Percentiles rank a stretch among this genome's conserved stretches.
Evolutionary conservation across 1,140 invertebrate genomes (phyloP).

Genomic region (Rhynchophorus ferrugineus): DNA sequence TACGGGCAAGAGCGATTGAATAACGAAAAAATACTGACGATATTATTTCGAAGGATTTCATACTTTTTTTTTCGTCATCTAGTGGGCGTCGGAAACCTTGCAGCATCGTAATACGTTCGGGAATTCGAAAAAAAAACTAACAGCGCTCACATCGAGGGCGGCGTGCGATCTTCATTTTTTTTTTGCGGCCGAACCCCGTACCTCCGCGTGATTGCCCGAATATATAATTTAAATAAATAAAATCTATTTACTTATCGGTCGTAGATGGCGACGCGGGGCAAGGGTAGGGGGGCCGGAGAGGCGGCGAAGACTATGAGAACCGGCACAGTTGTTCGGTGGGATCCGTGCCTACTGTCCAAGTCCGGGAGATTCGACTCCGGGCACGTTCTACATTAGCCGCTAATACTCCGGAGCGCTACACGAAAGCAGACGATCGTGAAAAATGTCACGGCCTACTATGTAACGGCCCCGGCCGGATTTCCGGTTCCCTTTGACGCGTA

Average conservation of each 20-base stretch:
- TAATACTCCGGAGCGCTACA: background rate
- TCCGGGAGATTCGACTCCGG: background rate
- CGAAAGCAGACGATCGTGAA: background rate
- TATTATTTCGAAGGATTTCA: no score
- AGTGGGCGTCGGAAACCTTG: no score
- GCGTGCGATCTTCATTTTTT: no score
- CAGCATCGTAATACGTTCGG: no score
- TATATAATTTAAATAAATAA: background rate
- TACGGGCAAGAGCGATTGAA: no score
- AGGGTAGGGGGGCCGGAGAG: background rate
- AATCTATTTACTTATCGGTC: background rate
- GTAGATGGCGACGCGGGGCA: background rate
- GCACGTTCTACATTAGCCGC: background rate
- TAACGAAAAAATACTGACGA: no score
- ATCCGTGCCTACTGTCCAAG: background rate
- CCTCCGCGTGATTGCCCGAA: no score
- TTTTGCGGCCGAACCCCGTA: no score
- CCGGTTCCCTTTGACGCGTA: no score
- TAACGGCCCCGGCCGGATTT: background rate
- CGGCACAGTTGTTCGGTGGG: background rate
- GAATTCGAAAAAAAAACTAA: no score
- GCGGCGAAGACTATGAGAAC: background rate
- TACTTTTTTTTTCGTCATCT: no score
- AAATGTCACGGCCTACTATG: conserved; percentile 1
- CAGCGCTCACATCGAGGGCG: no score